Evolutionary conservation across 2,888 invertebrate species (phyloP), one percentile per base, ranked within the genome.

Genomic region (Morinoia aosen): DNA sequence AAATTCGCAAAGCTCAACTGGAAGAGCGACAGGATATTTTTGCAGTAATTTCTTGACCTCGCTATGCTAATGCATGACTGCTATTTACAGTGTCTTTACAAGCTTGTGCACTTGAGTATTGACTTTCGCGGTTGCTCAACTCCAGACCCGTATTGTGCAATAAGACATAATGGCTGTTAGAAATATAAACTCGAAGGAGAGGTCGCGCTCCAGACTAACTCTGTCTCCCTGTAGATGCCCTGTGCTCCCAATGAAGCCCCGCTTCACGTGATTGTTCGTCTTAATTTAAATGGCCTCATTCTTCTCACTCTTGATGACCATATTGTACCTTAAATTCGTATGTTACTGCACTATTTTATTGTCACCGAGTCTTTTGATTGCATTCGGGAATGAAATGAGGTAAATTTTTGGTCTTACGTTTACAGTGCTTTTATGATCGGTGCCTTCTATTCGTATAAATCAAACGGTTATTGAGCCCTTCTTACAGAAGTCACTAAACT

Each of bases 401-500:
- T 76, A 33, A 76, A 76, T 76, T 48, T 76, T 76, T 25, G 76
- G 76, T 76, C 19, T 33, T 76, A 76, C 19, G 76, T 33, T 33
- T 76, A 76, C 76, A 33, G 76, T 76, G 76, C 25, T 76, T 33
- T 76, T 33, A 76, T 10, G 33, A 76, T 16, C 76, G 16, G 76
- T 76, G 76, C 76, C 33, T 76, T 33, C 25, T 33, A 76, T 76
- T 33, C 33, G 8, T 76, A 76, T 33, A 76, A 7, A 16, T 76
- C 76, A 76, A 76, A 76, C 76, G 76, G 25, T 76, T 76, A 76
- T 76, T 76, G 76, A 76, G 76, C 76, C 76, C 76, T 76, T 76
- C 76, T 76, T 33, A 33, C 25, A 76, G 25, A 76, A 76, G 76
- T 76, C 25, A 33, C 76, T 33, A 16, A 76, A 33, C 76, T 76